Base-by-base conservation (phyloP, 64 coral and sea anemone species). In the Acropora yongei region DNA sequence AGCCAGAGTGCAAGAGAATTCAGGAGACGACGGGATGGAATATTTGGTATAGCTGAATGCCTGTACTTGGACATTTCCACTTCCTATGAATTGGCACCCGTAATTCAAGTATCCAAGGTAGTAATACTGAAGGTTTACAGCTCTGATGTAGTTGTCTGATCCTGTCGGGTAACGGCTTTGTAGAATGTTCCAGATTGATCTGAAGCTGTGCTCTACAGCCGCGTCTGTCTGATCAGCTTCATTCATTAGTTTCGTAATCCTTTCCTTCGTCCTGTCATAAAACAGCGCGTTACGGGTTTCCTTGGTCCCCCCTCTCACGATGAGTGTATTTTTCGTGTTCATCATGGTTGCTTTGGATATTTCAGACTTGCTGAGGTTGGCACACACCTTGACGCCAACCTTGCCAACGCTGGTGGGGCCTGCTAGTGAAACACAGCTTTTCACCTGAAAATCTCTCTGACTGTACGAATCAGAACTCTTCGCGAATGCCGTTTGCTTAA, bases 251-350 rank as follows among this genome's bases (percentile, higher is more conserved):
- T 89, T 81, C 9, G 80, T 7, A 18, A 94, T 90, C 41, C 44
- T 8, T 8, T 63, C 58, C 44, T 75, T 82, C n/a, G 43, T 6
- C 39, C 68, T 94, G 10, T 85, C 40, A 0, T 57, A 2, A 5
- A 19, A 78, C 5, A 80, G 12, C 58, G 58, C 0, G 14, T 14
- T 63, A 14, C 58, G 58, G 58, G 58, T 63, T 63, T 63, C 58
- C 58, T 63, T 63, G 58, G 58, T 63, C 58, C 93, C 93, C 4
- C 93, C 93, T 57, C 78, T 55, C 8, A 94, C 87, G 61, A 83
- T 49, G 17, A 89, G 6, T 57, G 44, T 89, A 3, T 88, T 80
- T 4, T n/a, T 60, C 68, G 82, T 84, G 14, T 16, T 58, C 4
- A 82, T 47, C 18, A 40, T 53, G 53, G 1, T 78, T 1, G 79